Base-by-base conservation (phyloP, 2,888 invertebrate genomes). In the Ecliptopera silaceata region DNA sequence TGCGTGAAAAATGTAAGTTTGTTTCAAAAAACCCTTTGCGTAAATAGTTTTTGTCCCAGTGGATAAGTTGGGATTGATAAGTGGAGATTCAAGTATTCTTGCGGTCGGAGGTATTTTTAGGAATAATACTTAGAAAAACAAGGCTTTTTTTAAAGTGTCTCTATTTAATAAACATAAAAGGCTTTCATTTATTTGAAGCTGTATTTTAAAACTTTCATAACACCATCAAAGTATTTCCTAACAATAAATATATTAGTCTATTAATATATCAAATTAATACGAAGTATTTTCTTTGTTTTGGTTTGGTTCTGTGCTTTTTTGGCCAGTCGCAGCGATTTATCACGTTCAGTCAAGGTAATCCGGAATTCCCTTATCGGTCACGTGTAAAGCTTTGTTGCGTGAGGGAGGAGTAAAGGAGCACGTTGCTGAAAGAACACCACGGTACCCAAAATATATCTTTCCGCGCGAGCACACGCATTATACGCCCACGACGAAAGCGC, bases 1-100 rank as follows among this genome's bases (percentile, higher is more conserved):
- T 75, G 53, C 51, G 59, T 64, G 60, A 65, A 68, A 67, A 69
- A 65, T 69, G 61, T 61, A 58, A 61, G 55, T 63, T 65, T 66
- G 61, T 61, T 61, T 61, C 36, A 48, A 26, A 56, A 20, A 59
- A 59, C 61, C 61, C 63, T 63, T 56, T 43, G 60, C 54, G 57
- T 58, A 57, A 57, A 59, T 61, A 63, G 65, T 61, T 65, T 62
- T 51, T 56, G 51, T 57, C 59, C 56, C 61, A 48, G 39, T 45
- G 61, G 56, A 47, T 31, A 42, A 44, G 32, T 41, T 41, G 41
- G 44, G 49, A 58, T 52, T 45, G 53, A 50, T 59, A 54, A 53
- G 58, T 58, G 18, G 20, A 43, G 34, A 18, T 29, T 31, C 29
- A 42, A 34, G 32, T 45, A 36, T 18, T 4, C 18, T 20, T 34